These are phyloP conservation scores for Drosophila atroscutellata DNA, from an alignment of 2,888 invertebrate genomes.

Conservation along the genomic window DNA sequence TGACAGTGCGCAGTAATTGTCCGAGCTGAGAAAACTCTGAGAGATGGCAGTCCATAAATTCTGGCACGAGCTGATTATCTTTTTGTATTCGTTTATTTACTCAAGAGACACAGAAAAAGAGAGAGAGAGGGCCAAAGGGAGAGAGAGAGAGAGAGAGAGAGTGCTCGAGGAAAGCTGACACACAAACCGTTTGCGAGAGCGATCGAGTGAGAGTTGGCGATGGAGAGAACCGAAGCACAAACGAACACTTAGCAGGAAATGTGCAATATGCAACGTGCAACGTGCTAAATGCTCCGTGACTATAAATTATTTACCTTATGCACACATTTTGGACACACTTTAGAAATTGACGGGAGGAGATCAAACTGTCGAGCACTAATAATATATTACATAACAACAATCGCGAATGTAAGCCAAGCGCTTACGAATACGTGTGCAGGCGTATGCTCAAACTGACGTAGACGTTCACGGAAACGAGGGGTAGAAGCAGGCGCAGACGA, in stretches of 20 bases:
- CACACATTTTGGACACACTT: neutral
- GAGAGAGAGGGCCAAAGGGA: neutral
- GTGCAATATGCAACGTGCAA: neutral
- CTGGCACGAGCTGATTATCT: constrained; percentile 7
- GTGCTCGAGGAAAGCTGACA: neutral
- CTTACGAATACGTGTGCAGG: neutral
- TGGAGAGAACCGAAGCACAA: neutral
- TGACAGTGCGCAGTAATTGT: constrained; percentile 18
- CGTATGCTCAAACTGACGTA: neutral
- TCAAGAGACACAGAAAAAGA: neutral
- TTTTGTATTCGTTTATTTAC: constrained; percentile 16
- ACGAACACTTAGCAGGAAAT: neutral
- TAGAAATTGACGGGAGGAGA: neutral
- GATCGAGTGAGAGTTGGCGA: neutral
- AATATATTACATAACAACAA: neutral
- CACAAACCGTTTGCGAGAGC: neutral
- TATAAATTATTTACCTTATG: neutral
- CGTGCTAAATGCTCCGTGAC: constrained; percentile 9
- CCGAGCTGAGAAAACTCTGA: neutral
- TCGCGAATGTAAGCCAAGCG: neutral
- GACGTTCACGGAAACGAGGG: neutral
- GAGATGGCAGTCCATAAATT: constrained; percentile 23
- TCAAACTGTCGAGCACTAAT: neutral
- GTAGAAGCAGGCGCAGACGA: neutral
- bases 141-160: neutral